Evolutionary conservation across 2,113 vertebrate species (phyloP).

Genomic region (Junco hyemalis): DNA sequence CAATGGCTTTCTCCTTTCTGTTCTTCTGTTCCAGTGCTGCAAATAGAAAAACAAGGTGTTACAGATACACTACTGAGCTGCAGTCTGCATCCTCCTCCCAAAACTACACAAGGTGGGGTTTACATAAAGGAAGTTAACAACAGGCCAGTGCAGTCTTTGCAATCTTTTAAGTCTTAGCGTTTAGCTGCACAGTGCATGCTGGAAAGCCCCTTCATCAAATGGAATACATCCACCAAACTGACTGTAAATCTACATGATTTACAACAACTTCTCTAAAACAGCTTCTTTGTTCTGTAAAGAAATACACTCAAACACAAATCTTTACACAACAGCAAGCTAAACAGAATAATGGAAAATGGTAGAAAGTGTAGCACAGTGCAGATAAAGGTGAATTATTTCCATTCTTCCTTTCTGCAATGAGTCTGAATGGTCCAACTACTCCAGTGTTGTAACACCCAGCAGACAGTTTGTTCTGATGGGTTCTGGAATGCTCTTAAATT

Average conservation of each 20-base stretch:
- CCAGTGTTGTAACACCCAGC: neutral
- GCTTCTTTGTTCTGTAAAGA: neutral
- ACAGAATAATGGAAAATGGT: neutral
- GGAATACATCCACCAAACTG: neutral
- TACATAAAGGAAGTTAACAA: neutral
- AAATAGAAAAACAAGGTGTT: neutral
- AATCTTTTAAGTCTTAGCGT: neutral
- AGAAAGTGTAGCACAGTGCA: neutral
- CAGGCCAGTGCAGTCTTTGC: neutral
- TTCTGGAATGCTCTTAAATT: neutral
- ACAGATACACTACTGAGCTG: neutral
- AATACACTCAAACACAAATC: neutral
- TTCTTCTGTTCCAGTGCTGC: conserved; percentile 29
- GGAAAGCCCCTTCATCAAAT: neutral
- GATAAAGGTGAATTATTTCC: neutral
- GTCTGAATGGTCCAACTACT: neutral
- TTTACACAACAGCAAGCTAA: neutral
- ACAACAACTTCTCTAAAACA: neutral
- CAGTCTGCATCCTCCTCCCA: neutral
- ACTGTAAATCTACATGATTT: neutral
- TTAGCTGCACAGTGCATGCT: neutral
- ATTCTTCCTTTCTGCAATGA: neutral
- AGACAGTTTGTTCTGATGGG: neutral
- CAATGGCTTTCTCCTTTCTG: neutral
- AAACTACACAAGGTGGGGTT: neutral